Conservation (phyloP, 2,113 vertebrate species). For the Solenodon paradoxus region DNA sequence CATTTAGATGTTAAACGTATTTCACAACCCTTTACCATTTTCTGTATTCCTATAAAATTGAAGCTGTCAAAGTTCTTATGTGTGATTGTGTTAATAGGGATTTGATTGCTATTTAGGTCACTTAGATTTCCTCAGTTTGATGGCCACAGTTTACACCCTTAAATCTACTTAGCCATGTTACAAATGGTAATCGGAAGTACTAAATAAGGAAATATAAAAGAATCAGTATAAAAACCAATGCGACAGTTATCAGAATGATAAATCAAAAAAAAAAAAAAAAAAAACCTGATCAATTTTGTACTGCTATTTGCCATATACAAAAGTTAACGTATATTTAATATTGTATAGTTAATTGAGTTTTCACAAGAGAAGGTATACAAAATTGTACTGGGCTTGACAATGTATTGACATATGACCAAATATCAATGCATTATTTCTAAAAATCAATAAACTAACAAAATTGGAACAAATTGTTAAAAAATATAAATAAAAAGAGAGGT, state of each 20-base stretch:
- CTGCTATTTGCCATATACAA: constrained; percentile 5
- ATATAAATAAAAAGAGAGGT: not conserved
- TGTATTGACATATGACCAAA: not conserved
- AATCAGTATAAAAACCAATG: not conserved
- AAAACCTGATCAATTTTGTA: not conserved
- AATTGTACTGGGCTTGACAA: constrained; percentile 14
- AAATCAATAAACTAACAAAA: constrained; percentile 21
- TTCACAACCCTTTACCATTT: constrained; percentile 22
- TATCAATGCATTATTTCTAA: constrained; percentile 15
- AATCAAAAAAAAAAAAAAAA: constrained; percentile 33
- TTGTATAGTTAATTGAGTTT: not conserved
- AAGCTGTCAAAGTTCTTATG: constrained; percentile 33
- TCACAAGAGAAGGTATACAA: constrained; percentile 9
- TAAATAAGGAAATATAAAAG: constrained; percentile 45
- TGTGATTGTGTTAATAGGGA: constrained; percentile 52
- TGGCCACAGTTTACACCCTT: constrained; percentile 52
- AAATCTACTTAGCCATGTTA: constrained; percentile 85
- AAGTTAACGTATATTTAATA: not conserved
- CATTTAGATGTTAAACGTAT: constrained; percentile 37
- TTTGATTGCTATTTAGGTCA: constrained; percentile 47
- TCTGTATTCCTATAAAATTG: constrained; percentile 19
- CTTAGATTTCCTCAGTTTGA: constrained; percentile 59
- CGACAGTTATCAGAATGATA: not conserved
- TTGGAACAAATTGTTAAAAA: constrained; percentile 21
- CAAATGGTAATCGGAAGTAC: constrained; percentile 71